Evolutionary conservation across 2,888 invertebrate species (phyloP).

Genomic region (Dastarcus helophoroides): DNA sequence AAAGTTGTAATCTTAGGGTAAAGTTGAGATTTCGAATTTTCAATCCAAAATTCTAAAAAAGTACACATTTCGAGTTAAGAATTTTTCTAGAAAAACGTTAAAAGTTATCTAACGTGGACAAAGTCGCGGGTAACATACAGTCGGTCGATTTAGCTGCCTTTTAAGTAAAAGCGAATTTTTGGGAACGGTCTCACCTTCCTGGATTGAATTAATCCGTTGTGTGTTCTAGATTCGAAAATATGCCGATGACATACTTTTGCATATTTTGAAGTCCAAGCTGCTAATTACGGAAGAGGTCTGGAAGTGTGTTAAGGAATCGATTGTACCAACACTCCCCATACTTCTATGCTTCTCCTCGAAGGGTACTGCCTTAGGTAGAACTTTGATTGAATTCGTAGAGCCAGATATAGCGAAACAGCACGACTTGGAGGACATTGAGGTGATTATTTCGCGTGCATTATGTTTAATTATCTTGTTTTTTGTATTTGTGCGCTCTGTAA

Average conservation of each 20-base stretch:
- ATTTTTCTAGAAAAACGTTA: too few species aligned
- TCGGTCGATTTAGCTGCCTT: too few species aligned
- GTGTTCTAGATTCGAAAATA: constrained; percentile 49
- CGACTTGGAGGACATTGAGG: constrained; percentile 44
- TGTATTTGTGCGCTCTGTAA: constrained; percentile 4
- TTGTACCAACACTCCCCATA: constrained; percentile 49
- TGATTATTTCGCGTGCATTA: constrained; percentile 19
- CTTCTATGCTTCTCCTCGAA: constrained; percentile 47
- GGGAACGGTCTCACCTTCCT: too few species aligned
- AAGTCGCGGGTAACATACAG: too few species aligned
- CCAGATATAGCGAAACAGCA: constrained; percentile 49
- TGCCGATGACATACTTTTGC: constrained; percentile 50
- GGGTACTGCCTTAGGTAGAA: constrained; percentile 43
- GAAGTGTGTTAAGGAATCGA: constrained; percentile 46
- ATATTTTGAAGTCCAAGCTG: constrained; percentile 51
- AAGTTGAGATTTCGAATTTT: too few species aligned
- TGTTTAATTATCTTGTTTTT: constrained; percentile 4
- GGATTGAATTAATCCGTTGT: constrained; percentile 21
- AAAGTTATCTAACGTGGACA: too few species aligned
- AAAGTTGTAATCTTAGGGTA: too few species aligned
- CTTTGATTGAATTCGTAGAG: constrained; percentile 51
- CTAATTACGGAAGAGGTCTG: constrained; percentile 50
- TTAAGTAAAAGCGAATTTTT: too few species aligned
- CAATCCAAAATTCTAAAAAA: too few species aligned
- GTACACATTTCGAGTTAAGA: too few species aligned